Base-by-base conservation (phyloP, 2,113 vertebrate species). In the Pelecanus crispus region DNA sequence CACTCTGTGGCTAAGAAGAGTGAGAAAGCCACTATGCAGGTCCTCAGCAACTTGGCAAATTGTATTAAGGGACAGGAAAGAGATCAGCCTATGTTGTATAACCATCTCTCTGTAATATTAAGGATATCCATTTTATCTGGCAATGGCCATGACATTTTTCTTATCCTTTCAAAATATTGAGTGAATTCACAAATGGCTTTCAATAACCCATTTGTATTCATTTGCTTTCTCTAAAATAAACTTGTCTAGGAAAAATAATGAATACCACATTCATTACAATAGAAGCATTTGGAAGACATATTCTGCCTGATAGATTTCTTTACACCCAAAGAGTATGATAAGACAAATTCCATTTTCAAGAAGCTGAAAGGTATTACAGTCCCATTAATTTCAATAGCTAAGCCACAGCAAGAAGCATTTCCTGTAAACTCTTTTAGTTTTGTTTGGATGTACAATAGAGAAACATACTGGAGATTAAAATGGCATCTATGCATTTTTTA, bases 221-320 rank as follows among this genome's bases (percentile, higher is more conserved):
- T 59, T 68, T 79, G 75, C 62, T 81, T 90, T 94, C 84, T 84
- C 86, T 96, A 77, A 92, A 94, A 96, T 63, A 96, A 89, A 75
- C 36, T 94, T 77, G 52, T 92, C 89, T 89, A 89, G 78, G 65
- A 88, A 77, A 96, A 96, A 74, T 89, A 94, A 93, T 87, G 80
- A 96, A 63, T 88, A n/a, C 22, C 20, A 84, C 85, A 89, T 93
- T 81, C 67, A 92, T 81, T 86, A 82, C 45, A 90, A 78, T 20
- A n/a, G 53, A 86, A 82, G 59, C n/a, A 52, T 93, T 66, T 94
- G 63, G 59, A 92, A 82, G 55, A 78, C 40, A 63, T 38, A 75
- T 44, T 65, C 75, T 92, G 86, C 38, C 59, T 71, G 44, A 88
- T 81, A 81, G 47, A 61, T 95, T 95, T 93, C 45, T 79, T 93